A percentile compares a stretch with the other conserved stretches of the same genome.
These are phyloP conservation scores for Drosophila parabipectinata DNA, from an alignment of 1,140 invertebrate genomes.

Conservation along the genomic window DNA sequence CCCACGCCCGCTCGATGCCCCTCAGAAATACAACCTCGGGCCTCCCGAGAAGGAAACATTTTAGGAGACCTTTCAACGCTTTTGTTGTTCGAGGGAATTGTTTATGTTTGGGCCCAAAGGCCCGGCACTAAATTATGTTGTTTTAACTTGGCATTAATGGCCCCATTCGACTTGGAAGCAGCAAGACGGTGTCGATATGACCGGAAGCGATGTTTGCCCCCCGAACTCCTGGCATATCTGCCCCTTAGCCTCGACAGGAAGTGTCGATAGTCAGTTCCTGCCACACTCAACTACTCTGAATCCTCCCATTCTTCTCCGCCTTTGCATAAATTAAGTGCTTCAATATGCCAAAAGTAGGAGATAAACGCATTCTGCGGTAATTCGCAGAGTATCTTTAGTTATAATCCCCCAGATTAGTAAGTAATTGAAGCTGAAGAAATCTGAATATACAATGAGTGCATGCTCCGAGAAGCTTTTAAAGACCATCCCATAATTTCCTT, in stretches of 20 bases:
- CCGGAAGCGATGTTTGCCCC: conserved; percentile 50
- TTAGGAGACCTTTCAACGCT: conserved; percentile 48
- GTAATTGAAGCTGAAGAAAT: no score
- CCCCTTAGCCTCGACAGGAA: background rate
- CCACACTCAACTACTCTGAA: no score
- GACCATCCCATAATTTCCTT: background rate
- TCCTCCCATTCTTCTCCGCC: background rate
- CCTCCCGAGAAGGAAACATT: conserved; percentile 16
- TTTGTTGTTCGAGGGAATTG: conserved; percentile 48
- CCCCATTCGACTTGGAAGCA: conserved; percentile 32
- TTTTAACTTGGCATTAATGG: conserved; percentile 70
- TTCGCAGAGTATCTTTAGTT: background rate
- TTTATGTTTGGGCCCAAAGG: conserved; percentile 62
- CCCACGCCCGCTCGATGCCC: background rate
- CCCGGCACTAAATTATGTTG: conserved; percentile 68
- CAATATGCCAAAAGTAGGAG: conserved; percentile 4
- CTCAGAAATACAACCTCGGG: background rate
- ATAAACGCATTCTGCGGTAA: conserved; percentile 1
- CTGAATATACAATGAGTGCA: background rate
- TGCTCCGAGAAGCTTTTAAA: background rate
- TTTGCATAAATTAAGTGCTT: conserved; percentile 57
- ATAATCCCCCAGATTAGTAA: no score
- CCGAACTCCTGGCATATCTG: background rate
- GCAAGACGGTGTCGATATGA: conserved; percentile 48
- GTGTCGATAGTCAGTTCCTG: conserved; percentile 5